A percentile compares a stretch with the other conserved stretches of the same genome.
phyloP scores from a whole-genome alignment of 1,140 invertebrate genomes.

The Ladona fulva region DNA sequence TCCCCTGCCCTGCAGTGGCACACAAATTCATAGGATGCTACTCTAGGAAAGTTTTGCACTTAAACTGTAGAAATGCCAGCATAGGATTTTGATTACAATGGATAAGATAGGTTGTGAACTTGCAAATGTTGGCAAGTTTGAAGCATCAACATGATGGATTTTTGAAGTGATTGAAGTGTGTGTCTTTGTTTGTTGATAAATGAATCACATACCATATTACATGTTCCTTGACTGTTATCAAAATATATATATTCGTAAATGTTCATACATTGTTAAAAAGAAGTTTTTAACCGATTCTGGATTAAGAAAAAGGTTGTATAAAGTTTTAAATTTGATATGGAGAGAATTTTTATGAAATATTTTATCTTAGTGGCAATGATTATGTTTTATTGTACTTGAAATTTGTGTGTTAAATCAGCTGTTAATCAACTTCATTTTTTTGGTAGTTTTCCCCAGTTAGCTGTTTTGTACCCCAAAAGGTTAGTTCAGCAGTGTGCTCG shows the following conservation, averaged over 20 bases:
- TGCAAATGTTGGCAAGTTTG: not conserved
- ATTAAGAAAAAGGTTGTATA: not conserved
- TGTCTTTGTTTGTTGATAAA: not conserved
- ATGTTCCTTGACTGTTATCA: slow-evolving; percentile 9
- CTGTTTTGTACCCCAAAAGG: too few species aligned
- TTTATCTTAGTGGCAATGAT: not conserved
- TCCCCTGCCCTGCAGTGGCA: slow-evolving; percentile 4
- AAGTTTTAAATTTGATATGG: slow-evolving; percentile 3
- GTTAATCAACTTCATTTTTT: too few species aligned
- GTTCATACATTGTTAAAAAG: slow-evolving; percentile 2
- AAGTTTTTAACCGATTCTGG: not conserved
- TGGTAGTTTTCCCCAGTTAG: too few species aligned
- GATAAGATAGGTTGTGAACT: not conserved
- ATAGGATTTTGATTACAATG: not conserved
- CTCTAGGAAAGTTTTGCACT: not conserved
- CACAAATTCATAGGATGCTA: not conserved
- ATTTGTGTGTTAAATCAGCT: too few species aligned
- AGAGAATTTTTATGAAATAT: not conserved
- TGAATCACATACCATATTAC: slow-evolving; percentile 10
- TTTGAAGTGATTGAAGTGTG: not conserved
- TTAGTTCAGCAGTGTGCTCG: too few species aligned
- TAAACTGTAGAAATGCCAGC: not conserved
- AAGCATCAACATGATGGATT: not conserved
- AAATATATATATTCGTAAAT: slow-evolving; percentile 11
- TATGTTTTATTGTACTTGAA: not conserved